Percentiles rank a stretch among this genome's conserved stretches.
Conservation (phyloP, 2,113 vertebrate species). For the Prolemur simus region DNA sequence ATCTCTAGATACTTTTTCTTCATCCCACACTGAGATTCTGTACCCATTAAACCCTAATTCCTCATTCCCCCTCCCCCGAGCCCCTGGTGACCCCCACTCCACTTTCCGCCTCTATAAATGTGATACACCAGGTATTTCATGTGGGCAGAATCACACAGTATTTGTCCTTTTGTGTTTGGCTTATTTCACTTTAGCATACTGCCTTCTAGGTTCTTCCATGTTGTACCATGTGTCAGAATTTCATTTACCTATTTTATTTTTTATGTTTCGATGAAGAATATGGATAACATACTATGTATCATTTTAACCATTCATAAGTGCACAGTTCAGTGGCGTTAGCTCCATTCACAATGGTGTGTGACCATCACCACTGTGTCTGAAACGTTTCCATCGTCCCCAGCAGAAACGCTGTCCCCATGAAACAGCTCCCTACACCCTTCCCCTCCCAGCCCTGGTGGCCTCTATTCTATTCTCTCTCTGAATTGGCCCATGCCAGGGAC, state of each 20-base stretch:
- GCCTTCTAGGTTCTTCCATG: background rate
- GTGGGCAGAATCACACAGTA: background rate
- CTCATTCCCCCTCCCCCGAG: background rate
- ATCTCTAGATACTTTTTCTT: background rate
- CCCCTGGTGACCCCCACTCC: background rate
- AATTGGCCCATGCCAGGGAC: background rate
- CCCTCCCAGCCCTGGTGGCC: too few species aligned
- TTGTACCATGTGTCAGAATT: background rate
- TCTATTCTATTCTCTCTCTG: background rate
- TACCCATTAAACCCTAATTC: rapidly evolving
- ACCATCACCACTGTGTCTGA: background rate
- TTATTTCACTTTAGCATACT: background rate
- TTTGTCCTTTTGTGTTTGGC: background rate
- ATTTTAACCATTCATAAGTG: background rate
- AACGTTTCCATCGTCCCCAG: background rate
- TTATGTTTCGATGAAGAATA: background rate
- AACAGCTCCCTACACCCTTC: background rate
- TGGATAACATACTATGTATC: background rate
- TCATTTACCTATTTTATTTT: background rate
- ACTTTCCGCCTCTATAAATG: background rate
- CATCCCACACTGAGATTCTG: background rate
- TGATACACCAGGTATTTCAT: background rate
- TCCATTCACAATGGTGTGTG: background rate
- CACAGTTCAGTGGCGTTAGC: background rate
- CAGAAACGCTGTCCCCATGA: background rate